phyloP scores from a whole-genome alignment of 2,888 invertebrate species.

The Orthosia gracilis region DNA sequence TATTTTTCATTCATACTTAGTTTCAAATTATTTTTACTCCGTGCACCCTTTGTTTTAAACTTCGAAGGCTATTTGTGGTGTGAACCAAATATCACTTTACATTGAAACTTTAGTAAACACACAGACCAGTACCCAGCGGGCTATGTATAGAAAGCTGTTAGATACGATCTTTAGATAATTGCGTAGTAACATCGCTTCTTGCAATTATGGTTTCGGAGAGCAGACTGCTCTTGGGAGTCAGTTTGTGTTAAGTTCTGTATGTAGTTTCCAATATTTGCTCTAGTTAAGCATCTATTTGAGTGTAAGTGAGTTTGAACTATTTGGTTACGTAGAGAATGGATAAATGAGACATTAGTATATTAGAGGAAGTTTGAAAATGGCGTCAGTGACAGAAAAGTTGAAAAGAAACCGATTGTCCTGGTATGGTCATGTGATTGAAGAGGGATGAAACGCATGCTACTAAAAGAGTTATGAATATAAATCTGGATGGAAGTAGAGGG shows the following conservation, averaged over 20 bases:
- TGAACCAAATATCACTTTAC: constrained; percentile 11
- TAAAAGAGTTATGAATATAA: no score
- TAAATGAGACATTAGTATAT: no score
- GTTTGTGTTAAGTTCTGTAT: constrained; percentile 8
- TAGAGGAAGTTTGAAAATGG: no score
- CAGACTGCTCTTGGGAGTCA: constrained; percentile 42
- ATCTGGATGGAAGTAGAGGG: no score
- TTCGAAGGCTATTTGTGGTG: not conserved
- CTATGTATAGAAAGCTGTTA: constrained; percentile 29
- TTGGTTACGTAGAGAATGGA: no score
- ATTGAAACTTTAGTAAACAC: constrained; percentile 22
- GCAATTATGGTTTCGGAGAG: constrained; percentile 60
- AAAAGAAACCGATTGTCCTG: no score
- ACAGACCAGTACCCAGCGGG: constrained; percentile 27
- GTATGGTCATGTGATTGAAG: no score
- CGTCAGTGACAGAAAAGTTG: no score
- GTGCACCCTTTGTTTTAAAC: not conserved
- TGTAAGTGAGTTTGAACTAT: constrained; percentile 5
- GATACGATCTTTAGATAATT: constrained; percentile 56
- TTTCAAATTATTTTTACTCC: constrained; percentile 28
- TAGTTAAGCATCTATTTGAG: constrained; percentile 8
- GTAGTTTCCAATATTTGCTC: constrained; percentile 18
- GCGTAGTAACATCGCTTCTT: constrained; percentile 41
- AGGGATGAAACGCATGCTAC: no score
- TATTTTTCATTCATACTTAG: constrained; percentile 31